Conservation (phyloP, 1,140 invertebrate genomes). For the Drosophila fuyamai region DNA sequence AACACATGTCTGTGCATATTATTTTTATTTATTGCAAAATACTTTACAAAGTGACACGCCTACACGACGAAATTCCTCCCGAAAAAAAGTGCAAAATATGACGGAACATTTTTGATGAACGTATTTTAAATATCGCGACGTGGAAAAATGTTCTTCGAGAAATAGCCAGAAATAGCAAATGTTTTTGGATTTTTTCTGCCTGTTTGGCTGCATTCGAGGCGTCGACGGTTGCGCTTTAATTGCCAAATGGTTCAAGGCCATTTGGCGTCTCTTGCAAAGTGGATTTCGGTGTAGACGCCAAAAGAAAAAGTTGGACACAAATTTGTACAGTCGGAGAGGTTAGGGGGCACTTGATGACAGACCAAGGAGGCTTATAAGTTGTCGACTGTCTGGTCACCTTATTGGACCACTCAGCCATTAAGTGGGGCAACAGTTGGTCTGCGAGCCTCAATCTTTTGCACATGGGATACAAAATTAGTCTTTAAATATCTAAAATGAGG, state of each 20-base stretch:
- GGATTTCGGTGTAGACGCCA: constrained; percentile 45
- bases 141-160: constrained; percentile 12
- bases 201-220: constrained; percentile 37
- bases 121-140: constrained; percentile 11
- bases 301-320: constrained; percentile 7
- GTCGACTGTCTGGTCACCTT: constrained; percentile 8
- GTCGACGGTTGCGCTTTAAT: constrained; percentile 41
- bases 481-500: no score
- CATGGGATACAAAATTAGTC: background rate
- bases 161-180: constrained; percentile 5
- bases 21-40: constrained; percentile 34
- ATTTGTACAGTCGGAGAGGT: background rate
- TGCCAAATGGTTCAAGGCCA: constrained; percentile 54
- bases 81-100: background rate
- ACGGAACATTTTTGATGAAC: constrained; percentile 23
- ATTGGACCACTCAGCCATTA: constrained; percentile 19
- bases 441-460: background rate
- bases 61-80: constrained; percentile 4
- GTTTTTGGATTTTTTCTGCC: background rate
- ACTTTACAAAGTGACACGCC: constrained; percentile 36
- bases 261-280: constrained; percentile 29
- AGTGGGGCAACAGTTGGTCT: constrained; percentile 17
- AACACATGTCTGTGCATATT: constrained; percentile 29
- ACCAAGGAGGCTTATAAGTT: constrained; percentile 26
- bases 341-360: constrained; percentile 8